Percentiles rank a stretch among this genome's conserved stretches.
Conservation (phyloP, 1,140 invertebrate species). For the Apis dorsata region DNA sequence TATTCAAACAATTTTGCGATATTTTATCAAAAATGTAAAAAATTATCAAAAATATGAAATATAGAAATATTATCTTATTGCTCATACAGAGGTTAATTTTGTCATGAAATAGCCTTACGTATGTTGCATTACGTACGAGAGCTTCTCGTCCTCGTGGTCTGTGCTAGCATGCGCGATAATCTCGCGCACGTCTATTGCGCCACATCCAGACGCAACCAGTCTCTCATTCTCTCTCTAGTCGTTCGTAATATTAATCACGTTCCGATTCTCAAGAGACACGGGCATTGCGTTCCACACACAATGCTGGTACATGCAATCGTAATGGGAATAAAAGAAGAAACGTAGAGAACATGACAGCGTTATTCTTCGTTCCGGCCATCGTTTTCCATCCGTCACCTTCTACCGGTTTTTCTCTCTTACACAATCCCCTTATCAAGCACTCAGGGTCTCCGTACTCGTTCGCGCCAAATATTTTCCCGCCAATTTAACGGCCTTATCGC, state of each 20-base stretch:
- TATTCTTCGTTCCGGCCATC: constrained; percentile 32
- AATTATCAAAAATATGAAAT: too few relatives aligned
- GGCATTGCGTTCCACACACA: constrained; percentile 59
- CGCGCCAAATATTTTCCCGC: constrained; percentile 2
- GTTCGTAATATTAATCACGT: constrained; percentile 68
- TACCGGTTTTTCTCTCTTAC: constrained; percentile 43
- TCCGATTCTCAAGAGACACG: constrained; percentile 72
- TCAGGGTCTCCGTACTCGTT: background rate
- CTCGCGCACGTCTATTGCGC: constrained; percentile 42
- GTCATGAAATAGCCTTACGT: too few relatives aligned
- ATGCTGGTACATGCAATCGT: constrained; percentile 68
- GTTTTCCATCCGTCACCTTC: constrained; percentile 51
- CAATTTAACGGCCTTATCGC: constrained; percentile 6
- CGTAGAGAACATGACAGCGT: constrained; percentile 34
- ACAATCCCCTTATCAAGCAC: constrained; percentile 18
- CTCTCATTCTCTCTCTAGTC: constrained; percentile 32
- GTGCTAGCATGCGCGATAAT: constrained; percentile 21
- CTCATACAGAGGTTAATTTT: too few relatives aligned
- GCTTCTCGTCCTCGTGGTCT: constrained; percentile 40
- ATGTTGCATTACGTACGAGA: background rate
- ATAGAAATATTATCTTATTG: too few relatives aligned
- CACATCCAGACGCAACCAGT: constrained; percentile 52
- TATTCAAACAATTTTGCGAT: too few relatives aligned
- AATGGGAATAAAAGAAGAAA: constrained; percentile 57
- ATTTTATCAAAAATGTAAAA: too few relatives aligned